phyloP scores from a whole-genome alignment of 2,888 invertebrate species.

The Syrphus vitripennis region DNA sequence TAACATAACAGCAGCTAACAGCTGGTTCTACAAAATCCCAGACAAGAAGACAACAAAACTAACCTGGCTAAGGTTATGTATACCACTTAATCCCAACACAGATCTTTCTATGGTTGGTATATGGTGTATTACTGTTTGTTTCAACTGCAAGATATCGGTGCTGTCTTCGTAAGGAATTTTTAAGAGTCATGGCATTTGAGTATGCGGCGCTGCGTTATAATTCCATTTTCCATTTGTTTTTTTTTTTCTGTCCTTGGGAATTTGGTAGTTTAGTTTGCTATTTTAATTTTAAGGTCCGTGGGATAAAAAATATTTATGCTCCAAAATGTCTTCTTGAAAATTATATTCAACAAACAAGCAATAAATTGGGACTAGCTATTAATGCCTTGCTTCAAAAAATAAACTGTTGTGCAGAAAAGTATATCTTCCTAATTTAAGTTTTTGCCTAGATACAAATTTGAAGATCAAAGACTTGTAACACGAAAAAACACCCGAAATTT shows the following conservation, averaged over 20 bases:
- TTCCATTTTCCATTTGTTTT: neutral
- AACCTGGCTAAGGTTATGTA: conserved; percentile 71
- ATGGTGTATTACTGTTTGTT: conserved; percentile 64
- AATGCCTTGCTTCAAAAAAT: no score
- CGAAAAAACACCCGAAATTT: no score
- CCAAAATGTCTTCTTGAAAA: no score
- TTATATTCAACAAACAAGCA: no score
- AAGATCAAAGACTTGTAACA: no score
- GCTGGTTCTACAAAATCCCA: conserved; percentile 70
- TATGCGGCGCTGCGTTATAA: neutral
- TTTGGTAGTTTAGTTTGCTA: no score
- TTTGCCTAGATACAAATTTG: no score
- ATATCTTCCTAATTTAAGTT: no score
- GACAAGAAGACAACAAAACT: conserved; percentile 71
- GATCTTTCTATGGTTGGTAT: conserved; percentile 61
- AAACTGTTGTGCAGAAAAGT: no score
- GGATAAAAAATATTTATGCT: no score
- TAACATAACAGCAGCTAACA: conserved; percentile 47
- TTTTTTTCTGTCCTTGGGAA: neutral
- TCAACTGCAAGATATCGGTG: conserved; percentile 14
- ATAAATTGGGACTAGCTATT: no score
- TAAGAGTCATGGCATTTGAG: neutral
- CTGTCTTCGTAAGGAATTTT: conserved; percentile 13
- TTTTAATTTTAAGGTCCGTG: no score
- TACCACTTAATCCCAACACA: conserved; percentile 71